A percentile compares a stretch with the other conserved stretches of the same genome.
Conservation (phyloP, 2,797 vertebrate genomes). For the Bradypus variegatus region DNA sequence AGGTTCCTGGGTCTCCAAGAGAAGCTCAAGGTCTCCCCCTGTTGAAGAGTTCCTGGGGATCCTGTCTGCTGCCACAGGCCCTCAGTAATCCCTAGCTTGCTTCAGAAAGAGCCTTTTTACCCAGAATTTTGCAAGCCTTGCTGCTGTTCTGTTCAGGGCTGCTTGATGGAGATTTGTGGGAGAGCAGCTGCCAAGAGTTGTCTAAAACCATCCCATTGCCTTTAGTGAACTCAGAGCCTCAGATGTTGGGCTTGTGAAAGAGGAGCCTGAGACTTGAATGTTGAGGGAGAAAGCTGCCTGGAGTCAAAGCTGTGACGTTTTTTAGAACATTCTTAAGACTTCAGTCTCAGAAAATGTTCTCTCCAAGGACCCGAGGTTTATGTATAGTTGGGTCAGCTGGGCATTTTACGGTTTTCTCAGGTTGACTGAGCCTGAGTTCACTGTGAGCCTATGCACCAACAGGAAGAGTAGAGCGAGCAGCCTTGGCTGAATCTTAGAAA, state of each 20-base stretch:
- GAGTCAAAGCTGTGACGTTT: not conserved
- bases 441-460: not conserved
- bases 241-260: not conserved
- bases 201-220: not conserved
- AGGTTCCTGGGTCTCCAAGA: not conserved
- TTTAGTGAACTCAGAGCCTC: not conserved
- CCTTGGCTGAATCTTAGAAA: not conserved
- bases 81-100: not conserved
- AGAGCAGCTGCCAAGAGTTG: not conserved
- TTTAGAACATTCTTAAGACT: not conserved
- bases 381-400: not conserved
- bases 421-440: not conserved
- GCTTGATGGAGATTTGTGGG: not conserved
- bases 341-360: not conserved
- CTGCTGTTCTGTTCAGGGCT: not conserved
- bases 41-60: not conserved
- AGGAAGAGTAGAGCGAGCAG: not conserved
- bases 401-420: not conserved
- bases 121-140: not conserved
- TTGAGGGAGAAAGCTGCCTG: not conserved
- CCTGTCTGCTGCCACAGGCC: not conserved
- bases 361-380: not conserved
- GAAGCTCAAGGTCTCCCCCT: not conserved
- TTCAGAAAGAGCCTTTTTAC: not conserved
- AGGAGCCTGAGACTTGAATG: not conserved